phyloP scores from a whole-genome alignment of 2,797 vertebrate genomes.

The Hippoglossus hippoglossus region DNA sequence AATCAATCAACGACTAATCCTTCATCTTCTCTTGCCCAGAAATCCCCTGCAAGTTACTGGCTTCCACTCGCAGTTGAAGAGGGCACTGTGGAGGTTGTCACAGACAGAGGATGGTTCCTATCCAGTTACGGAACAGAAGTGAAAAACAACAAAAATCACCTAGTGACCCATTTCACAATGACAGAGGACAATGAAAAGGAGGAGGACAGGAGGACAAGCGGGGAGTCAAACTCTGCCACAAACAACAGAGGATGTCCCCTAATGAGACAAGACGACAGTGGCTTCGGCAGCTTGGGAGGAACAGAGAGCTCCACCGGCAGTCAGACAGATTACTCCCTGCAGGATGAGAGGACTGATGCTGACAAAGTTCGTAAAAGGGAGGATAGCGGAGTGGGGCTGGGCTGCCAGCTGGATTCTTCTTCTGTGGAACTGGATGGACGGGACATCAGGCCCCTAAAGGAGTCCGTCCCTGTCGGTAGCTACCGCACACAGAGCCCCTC shows the following conservation, averaged over 20 bases:
- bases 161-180: not conserved
- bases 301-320: conserved; percentile 60
- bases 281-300: conserved; percentile 79
- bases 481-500: conserved; percentile 75
- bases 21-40: conserved; percentile 59
- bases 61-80: conserved; percentile 71
- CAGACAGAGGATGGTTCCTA: conserved; percentile 83
- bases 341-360: conserved; percentile 34
- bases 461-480: conserved; percentile 32
- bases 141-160: conserved; percentile 20
- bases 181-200: conserved; percentile 50
- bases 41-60: conserved; percentile 74
- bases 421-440: conserved; percentile 51
- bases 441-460: conserved; percentile 47
- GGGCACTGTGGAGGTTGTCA: conserved; percentile 76
- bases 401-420: conserved; percentile 54
- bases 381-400: conserved; percentile 74
- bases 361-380: conserved; percentile 31
- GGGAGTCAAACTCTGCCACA: conserved; percentile 38
- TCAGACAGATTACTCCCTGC: conserved; percentile 57
- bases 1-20: not conserved
- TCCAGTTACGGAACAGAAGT: conserved; percentile 27
- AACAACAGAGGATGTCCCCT: conserved; percentile 10
- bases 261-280: conserved; percentile 79
- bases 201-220: conserved; percentile 72